Evolutionary conservation across 2,113 vertebrate species (phyloP).

Genomic region (Spea bombifrons): DNA sequence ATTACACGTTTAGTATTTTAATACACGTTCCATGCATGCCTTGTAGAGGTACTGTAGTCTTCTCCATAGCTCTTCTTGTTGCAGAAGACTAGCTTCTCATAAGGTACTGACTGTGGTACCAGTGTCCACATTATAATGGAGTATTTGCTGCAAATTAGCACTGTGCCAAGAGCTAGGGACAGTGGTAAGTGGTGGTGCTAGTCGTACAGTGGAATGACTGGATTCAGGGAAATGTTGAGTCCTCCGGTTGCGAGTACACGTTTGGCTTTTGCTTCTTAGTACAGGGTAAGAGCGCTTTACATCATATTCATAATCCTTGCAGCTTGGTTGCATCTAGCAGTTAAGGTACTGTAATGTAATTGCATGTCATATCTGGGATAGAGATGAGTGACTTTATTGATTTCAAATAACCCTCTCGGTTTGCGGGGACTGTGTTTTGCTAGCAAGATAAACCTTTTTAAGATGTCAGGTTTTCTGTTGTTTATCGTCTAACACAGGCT

Average conservation of each 20-base stretch:
- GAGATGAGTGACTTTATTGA: slow-evolving; percentile 37
- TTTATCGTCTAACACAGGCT: not conserved
- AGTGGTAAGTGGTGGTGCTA: too few relatives aligned
- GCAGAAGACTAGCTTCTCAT: too few relatives aligned
- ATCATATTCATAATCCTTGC: slow-evolving; percentile 1
- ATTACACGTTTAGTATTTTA: too few relatives aligned
- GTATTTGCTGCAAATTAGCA: too few relatives aligned
- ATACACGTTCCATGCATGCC: too few relatives aligned
- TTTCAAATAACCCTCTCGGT: slow-evolving; percentile 22
- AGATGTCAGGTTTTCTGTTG: not conserved
- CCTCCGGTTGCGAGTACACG: not conserved
- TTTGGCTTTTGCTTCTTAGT: not conserved
- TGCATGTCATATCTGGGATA: slow-evolving; percentile 22
- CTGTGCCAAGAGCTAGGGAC: too few relatives aligned
- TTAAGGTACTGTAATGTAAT: slow-evolving; percentile 22
- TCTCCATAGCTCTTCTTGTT: too few relatives aligned
- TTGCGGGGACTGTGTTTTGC: not conserved
- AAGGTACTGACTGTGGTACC: too few relatives aligned
- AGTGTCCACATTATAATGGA: too few relatives aligned
- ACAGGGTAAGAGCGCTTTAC: slow-evolving; percentile 1
- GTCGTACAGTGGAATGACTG: too few relatives aligned
- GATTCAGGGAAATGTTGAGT: too few relatives aligned
- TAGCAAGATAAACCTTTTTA: slow-evolving; percentile 14
- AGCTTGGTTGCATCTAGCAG: not conserved
- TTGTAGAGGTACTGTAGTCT: too few relatives aligned